These are phyloP conservation scores for Oasisia sp. DNA, from an alignment of 2,888 invertebrate genomes.

Conservation along the genomic window DNA sequence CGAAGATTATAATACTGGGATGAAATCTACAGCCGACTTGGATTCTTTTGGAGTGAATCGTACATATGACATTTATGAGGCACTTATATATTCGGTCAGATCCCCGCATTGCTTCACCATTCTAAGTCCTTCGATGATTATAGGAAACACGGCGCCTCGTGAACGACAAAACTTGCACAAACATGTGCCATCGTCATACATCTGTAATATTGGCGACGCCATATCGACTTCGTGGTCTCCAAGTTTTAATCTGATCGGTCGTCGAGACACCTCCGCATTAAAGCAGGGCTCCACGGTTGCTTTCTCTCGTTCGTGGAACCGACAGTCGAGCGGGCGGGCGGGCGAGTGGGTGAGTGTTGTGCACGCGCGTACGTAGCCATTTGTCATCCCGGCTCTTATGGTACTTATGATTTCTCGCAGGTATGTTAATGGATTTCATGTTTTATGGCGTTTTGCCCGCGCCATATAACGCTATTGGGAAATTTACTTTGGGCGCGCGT, in stretches of 20 bases:
- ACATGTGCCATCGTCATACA: background rate
- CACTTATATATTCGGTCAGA: too few species aligned
- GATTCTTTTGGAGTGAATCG: too few species aligned
- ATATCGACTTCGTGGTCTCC: background rate
- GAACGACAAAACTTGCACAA: too few species aligned
- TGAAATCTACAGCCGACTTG: too few species aligned
- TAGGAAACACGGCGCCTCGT: too few species aligned
- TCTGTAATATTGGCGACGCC: background rate
- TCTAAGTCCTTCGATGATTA: too few species aligned
- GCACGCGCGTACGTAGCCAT: background rate
- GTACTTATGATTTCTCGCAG: conserved; percentile 17
- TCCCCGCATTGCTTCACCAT: too few species aligned
- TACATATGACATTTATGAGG: too few species aligned
- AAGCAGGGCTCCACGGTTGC: background rate
- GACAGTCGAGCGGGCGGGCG: background rate
- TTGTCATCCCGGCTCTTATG: background rate
- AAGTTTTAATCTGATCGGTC: background rate
- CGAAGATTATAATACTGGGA: too few species aligned
- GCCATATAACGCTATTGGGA: background rate
- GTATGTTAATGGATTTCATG: conserved; percentile 17
- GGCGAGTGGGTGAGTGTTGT: background rate
- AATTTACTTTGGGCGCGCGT: conserved; percentile 9
- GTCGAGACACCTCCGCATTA: background rate
- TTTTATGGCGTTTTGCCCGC: conserved; percentile 12
- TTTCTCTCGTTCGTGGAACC: background rate